phyloP scores from a whole-genome alignment of 2,113 vertebrate genomes.

The Chelonoidis abingdonii region DNA sequence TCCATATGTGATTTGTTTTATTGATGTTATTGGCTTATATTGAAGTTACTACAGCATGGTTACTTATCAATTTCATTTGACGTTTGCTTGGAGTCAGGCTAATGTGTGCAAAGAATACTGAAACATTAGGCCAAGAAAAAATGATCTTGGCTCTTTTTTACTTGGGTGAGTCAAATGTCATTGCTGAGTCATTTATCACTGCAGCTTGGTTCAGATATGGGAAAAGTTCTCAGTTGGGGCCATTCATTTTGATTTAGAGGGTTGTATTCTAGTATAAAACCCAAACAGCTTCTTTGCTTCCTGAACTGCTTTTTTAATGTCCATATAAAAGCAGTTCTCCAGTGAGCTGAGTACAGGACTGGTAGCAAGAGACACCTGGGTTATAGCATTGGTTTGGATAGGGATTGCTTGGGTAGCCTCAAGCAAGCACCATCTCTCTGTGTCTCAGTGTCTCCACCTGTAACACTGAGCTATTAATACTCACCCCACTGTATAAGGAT shows the following conservation, averaged over 20 bases:
- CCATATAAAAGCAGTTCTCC: slow-evolving; percentile 31
- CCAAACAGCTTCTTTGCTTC: not conserved
- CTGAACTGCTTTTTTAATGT: not conserved
- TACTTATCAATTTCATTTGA: not conserved
- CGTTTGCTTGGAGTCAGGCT: slow-evolving; percentile 11
- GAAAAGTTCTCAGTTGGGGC: not conserved
- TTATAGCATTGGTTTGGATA: slow-evolving; percentile 28
- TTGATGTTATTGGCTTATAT: not conserved
- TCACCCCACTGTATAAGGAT: not conserved
- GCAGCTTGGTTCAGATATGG: not conserved
- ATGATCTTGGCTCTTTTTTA: slow-evolving; percentile 35
- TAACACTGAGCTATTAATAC: accelerated
- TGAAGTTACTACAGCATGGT: not conserved
- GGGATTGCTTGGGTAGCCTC: not conserved
- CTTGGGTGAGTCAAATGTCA: not conserved
- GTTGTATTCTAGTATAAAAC: not conserved
- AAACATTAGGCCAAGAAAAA: not conserved
- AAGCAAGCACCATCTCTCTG: not conserved
- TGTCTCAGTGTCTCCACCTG: not conserved
- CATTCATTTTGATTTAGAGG: not conserved
- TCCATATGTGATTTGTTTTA: not conserved
- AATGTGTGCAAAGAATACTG: not conserved
- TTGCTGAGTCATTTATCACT: slow-evolving; percentile 29
- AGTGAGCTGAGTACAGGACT: not conserved
- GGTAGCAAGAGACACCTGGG: not conserved